A percentile compares a stretch with the other conserved stretches of the same genome.
Conservation (phyloP, 2,888 invertebrate genomes). For the Macrosoma leucophasiata region DNA sequence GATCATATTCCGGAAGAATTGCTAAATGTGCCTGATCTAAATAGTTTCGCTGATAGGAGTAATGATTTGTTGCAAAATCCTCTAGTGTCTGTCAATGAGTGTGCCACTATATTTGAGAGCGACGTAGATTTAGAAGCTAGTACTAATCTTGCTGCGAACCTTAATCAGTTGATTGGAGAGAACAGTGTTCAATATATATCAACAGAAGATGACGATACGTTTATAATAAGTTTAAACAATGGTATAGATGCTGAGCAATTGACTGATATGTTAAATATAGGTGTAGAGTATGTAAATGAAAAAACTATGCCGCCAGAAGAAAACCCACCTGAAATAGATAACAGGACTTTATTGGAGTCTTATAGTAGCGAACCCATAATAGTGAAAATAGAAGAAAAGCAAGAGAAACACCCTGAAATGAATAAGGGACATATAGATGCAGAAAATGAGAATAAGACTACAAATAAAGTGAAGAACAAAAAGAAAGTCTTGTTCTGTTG, state of each 20-base stretch:
- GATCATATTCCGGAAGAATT: conserved; percentile 52
- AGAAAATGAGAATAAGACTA: conserved; percentile 21
- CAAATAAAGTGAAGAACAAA: conserved; percentile 31
- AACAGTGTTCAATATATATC: conserved; percentile 66
- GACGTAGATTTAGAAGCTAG: conserved; percentile 68
- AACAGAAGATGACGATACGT: conserved; percentile 66
- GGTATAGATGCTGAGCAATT: conserved; percentile 64
- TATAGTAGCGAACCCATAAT: conserved; percentile 28
- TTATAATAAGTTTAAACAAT: conserved; percentile 64
- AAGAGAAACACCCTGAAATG: background rate
- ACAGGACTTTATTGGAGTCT: background rate
- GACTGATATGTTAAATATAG: conserved; percentile 65
- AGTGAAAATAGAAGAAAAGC: conserved; percentile 29
- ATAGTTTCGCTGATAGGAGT: conserved; percentile 30
- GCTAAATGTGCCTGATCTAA: conserved; percentile 40
- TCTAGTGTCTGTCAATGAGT: conserved; percentile 52
- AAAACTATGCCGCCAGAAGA: background rate
- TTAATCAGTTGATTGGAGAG: conserved; percentile 66
- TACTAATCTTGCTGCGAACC: conserved; percentile 59
- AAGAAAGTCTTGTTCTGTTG: conserved; percentile 45
- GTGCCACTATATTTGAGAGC: conserved; percentile 66
- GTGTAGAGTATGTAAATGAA: conserved; percentile 30
- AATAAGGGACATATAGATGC: conserved; percentile 2
- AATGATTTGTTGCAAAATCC: conserved; percentile 34
- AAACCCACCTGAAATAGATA: background rate